Base-by-base conservation (phyloP, 1,140 invertebrate genomes). In the Acromyrmex heyeri region DNA sequence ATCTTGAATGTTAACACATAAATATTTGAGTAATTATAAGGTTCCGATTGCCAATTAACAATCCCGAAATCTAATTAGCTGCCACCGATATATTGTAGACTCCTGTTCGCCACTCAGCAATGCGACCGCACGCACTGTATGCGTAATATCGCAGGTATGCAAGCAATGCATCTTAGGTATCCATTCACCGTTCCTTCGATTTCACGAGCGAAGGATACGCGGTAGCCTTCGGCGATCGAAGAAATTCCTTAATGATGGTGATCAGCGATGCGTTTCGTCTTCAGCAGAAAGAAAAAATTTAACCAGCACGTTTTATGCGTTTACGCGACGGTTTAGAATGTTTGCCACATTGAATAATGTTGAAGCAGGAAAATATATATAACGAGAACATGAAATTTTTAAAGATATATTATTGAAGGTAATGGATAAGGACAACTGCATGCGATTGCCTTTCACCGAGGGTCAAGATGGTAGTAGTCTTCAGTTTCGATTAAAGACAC, bases 131-230 rank as follows among this genome's bases (percentile, higher is more conserved):
- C 82, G 85, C 79, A 78, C 73, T 72, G 48, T 21, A 21, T 21
- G 21, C 21, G 21, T 67, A 62, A 88, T 83, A 78, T 57, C 44
- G 6, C 27, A 78, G 72, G 72, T 89, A 91, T 89, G 89, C 76
- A 55, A 91, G 83, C 38, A 89, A 91, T 91, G 89, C 82, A 81
- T 48, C 65, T 72, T 87, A 87, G 73, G 79, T 89, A 69, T 78
- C 87, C 86, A 91, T 89, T 92, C 90, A 89, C 89, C 86, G 87
- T 91, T 90, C 64, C 48, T 64, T n/a, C 55, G 70, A 77, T 87
- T 88, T 87, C 75, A 44, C 57, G 55, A 79, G 70, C 30, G 73
- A 88, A 73, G 73, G 64, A 85, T 70, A 64, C 21, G 57, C 16
- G 53, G 14, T 61, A 70, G 30, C 34, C 59, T 73, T 50, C 79